Evolutionary conservation across 2,113 vertebrate species (phyloP).

Genomic region (Sialia sialis): DNA sequence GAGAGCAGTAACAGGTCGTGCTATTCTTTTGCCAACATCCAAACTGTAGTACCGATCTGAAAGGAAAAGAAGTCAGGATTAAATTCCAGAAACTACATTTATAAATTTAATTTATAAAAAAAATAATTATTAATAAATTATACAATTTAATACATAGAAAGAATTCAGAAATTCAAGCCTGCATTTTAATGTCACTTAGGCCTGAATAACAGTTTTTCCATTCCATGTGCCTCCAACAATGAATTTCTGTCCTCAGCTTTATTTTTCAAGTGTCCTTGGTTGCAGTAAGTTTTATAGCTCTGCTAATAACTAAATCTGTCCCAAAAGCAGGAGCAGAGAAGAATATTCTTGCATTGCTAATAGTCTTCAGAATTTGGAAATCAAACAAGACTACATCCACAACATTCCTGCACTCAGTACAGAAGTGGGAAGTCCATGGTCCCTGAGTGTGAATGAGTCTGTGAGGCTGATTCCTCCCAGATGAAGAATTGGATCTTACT

Average conservation of each 20-base stretch:
- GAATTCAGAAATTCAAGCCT: not conserved
- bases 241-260: not conserved
- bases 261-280: not conserved
- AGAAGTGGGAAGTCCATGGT: not conserved
- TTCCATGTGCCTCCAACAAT: not conserved
- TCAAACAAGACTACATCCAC: not conserved
- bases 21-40: conserved; percentile 72
- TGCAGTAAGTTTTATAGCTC: not conserved
- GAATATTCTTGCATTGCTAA: not conserved
- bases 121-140: no score
- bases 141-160: not conserved
- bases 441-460: not conserved
- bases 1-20: conserved; percentile 69
- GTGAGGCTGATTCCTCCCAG: not conserved
- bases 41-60: conserved; percentile 87
- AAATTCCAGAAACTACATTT: not conserved
- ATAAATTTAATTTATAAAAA: no score
- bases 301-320: not conserved
- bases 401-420: not conserved
- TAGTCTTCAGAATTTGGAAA: not conserved
- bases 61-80: not conserved
- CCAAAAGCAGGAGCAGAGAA: not conserved
- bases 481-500: not conserved
- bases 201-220: not conserved
- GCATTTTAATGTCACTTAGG: not conserved